phyloP scores from a whole-genome alignment of 2,113 vertebrate species.

The Mobula birostris region DNA sequence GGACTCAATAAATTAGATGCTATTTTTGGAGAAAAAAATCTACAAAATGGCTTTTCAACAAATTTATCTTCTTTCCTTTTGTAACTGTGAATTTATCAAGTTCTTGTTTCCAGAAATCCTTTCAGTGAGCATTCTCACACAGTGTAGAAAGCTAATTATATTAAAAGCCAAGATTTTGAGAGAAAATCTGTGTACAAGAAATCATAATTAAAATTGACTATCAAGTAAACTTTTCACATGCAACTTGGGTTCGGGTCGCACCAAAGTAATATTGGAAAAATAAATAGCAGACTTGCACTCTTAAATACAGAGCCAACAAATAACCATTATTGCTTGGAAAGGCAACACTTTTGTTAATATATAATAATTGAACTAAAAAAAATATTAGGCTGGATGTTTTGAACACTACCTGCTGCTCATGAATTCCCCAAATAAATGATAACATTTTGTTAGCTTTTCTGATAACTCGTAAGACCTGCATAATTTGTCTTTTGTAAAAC shows the following conservation, averaged over 20 bases:
- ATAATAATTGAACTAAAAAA: neutral
- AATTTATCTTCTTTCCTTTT: neutral
- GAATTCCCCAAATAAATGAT: neutral
- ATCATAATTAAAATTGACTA: neutral
- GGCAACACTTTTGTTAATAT: neutral
- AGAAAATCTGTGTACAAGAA: neutral
- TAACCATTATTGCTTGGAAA: neutral
- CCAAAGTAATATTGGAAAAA: neutral
- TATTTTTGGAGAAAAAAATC: neutral
- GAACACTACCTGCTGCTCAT: neutral
- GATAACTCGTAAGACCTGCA: neutral
- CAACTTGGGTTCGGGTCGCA: neutral
- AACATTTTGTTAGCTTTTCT: neutral
- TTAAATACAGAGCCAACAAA: neutral
- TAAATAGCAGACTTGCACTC: neutral
- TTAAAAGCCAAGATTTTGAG: neutral
- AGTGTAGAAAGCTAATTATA: neutral
- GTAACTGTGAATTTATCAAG: slow-evolving; percentile 5
- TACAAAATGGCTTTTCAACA: neutral
- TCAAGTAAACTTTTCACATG: neutral
- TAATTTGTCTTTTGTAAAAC: too few species aligned
- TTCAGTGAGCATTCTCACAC: neutral
- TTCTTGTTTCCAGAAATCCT: neutral
- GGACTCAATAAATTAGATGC: neutral
- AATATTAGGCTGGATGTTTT: too few species aligned